These are phyloP conservation scores for Drosophila nigrodunni DNA, from an alignment of 1,140 invertebrate species.

Conservation along the genomic window DNA sequence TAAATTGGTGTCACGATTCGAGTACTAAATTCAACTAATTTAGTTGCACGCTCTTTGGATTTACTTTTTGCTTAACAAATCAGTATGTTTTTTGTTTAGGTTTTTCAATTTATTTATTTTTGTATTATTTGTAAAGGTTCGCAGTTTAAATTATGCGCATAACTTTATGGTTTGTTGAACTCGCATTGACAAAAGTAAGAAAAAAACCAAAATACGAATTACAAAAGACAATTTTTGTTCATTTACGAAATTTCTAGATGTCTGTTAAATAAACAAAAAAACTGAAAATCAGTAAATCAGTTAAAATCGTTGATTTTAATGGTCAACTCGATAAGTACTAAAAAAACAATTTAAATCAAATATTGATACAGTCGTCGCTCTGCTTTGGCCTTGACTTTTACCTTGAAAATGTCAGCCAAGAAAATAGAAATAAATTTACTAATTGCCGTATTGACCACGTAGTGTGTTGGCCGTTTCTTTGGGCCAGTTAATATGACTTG, in stretches of 20 bases:
- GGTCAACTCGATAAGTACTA: conserved; percentile 1
- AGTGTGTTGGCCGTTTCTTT: conserved; percentile 26
- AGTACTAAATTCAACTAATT: conserved; percentile 11
- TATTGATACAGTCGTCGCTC: conserved; percentile 21
- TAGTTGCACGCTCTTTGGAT: conserved; percentile 21
- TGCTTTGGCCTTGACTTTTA: conserved; percentile 71
- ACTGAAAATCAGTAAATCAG: background rate
- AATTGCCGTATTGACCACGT: conserved; percentile 38
- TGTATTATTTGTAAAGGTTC: conserved; percentile 26
- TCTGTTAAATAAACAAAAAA: background rate
- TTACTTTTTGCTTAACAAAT: background rate
- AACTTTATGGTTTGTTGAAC: conserved; percentile 74
- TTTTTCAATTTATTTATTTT: background rate
- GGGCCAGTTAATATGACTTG: conserved; percentile 19
- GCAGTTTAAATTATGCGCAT: conserved; percentile 64
- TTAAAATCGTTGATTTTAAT: conserved; percentile 10
- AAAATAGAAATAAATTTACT: conserved; percentile 47
- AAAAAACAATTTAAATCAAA: conserved; percentile 18
- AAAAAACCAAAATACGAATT: conserved; percentile 34
- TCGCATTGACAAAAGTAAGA: conserved; percentile 39
- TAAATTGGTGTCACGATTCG: conserved; percentile 34
- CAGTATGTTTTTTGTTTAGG: background rate
- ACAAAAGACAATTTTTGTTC: conserved; percentile 1
- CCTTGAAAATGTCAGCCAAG: conserved; percentile 50
- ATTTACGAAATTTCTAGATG: conserved; percentile 17